Conservation (phyloP, 2,113 vertebrate species). For the Trichomycterus rosablanca region DNA sequence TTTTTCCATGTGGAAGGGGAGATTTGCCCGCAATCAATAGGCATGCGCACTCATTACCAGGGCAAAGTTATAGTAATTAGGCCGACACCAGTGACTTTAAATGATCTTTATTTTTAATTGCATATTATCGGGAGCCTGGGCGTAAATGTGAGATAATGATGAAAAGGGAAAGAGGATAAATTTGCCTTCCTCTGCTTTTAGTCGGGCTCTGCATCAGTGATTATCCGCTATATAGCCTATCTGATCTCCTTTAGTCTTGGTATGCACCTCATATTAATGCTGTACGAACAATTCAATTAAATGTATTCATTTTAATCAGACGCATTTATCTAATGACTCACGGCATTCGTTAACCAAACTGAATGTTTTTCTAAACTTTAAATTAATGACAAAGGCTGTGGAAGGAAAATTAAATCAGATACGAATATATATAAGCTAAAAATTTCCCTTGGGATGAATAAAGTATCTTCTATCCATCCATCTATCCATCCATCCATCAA, state of each 20-base stretch:
- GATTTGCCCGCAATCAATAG: conserved; percentile 71
- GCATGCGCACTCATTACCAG: conserved; percentile 72
- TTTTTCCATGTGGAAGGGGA: conserved; percentile 71
- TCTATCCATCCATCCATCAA: no score
- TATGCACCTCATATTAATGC: background rate
- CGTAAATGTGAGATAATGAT: conserved; percentile 71
- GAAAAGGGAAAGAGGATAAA: conserved; percentile 50
- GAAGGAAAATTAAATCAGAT: no score
- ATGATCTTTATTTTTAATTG: conserved; percentile 76
- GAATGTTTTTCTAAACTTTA: no score
- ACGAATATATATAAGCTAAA: no score
- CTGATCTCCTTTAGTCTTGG: background rate
- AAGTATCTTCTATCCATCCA: no score
- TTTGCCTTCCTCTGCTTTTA: conserved; percentile 40
- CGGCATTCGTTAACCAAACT: no score
- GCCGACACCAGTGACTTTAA: conserved; percentile 76
- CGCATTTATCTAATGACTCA: no score
- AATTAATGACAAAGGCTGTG: no score
- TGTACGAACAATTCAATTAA: background rate
- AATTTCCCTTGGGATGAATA: no score
- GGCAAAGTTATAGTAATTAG: conserved; percentile 78
- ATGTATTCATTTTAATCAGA: no score
- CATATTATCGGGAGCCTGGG: conserved; percentile 69
- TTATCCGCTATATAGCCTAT: background rate
- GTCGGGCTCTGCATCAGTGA: background rate